Conservation (phyloP, 2,113 vertebrate species). For the Cromileptes altivelis region DNA sequence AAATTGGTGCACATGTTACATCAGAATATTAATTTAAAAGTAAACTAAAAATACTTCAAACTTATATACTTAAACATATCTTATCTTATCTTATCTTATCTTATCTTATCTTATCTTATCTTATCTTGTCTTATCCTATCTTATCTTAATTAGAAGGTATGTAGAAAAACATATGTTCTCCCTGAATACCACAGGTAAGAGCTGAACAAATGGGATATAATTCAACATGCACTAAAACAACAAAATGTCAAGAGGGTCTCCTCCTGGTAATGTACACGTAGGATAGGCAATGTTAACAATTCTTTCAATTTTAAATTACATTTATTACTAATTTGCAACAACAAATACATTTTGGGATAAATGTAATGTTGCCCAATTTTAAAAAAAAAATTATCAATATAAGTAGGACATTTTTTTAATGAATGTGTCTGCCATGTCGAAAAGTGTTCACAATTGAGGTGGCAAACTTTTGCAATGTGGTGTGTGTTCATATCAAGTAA, state of each 20-base stretch:
- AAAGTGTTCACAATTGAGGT: background rate
- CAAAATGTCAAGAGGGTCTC: background rate
- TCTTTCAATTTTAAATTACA: background rate
- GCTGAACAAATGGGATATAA: background rate
- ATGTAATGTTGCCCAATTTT: too few relatives aligned
- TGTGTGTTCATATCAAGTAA: background rate
- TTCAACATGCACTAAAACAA: background rate
- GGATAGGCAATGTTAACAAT: background rate
- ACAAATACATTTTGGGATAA: too few relatives aligned
- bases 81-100: too few relatives aligned
- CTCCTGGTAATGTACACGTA: background rate
- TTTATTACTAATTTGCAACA: too few relatives aligned
- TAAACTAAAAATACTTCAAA: background rate
- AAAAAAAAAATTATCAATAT: too few relatives aligned
- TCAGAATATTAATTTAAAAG: background rate
- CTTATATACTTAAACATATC: too few relatives aligned
- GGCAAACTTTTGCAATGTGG: background rate
- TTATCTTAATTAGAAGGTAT: background rate
- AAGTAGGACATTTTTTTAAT: too few relatives aligned
- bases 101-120: too few relatives aligned
- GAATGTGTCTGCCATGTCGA: background rate
- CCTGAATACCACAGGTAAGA: background rate
- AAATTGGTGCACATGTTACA: background rate
- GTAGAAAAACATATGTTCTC: background rate
- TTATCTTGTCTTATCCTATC: too few relatives aligned